phyloP scores from a whole-genome alignment of 2,113 vertebrate species.

The Colistium nudipinnis region DNA sequence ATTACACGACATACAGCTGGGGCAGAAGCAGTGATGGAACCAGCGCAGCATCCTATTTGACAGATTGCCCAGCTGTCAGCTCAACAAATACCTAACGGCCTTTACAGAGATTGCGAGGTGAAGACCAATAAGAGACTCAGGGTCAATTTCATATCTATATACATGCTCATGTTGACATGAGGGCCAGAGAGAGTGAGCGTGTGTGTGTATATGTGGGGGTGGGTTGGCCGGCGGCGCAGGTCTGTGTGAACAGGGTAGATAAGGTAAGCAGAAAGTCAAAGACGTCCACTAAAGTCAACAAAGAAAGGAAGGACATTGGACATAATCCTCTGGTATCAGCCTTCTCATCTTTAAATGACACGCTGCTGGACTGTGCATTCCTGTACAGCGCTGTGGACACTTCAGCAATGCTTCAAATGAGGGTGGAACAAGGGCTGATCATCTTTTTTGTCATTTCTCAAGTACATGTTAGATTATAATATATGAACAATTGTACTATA shows the following conservation, averaged over 20 bases:
- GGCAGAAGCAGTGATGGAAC: neutral
- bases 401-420: neutral
- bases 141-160: constrained; percentile 11
- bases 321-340: neutral
- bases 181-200: neutral
- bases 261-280: neutral
- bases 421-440: neutral
- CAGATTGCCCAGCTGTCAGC: neutral
- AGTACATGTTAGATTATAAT: neutral
- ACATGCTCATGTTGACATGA: constrained; percentile 7
- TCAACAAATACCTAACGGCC: constrained; percentile 7
- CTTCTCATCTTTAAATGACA: neutral
- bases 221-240: neutral
- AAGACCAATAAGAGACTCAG: constrained; percentile 1
- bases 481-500: neutral
- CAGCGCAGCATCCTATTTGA: neutral
- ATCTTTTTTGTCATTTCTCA: neutral
- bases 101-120: neutral
- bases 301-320: neutral
- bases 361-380: neutral
- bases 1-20: neutral
- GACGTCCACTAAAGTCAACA: neutral
- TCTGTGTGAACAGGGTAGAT: neutral
- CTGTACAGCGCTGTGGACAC: neutral
- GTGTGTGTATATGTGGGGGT: neutral